These are phyloP conservation scores for Dolichallabes microphthalmus DNA, from an alignment of 2,113 vertebrate genomes.

Conservation along the genomic window DNA sequence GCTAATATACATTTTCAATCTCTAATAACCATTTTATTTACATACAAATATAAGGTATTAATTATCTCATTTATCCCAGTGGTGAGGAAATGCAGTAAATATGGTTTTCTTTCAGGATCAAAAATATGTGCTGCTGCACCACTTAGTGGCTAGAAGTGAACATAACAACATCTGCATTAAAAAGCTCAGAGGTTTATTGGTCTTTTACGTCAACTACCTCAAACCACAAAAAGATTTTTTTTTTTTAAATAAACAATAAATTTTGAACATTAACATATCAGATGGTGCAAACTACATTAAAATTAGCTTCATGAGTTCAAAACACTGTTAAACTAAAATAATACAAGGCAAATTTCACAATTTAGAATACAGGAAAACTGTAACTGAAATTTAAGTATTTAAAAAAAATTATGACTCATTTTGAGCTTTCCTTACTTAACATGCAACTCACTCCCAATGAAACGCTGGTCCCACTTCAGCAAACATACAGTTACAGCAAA, in stretches of 20 bases:
- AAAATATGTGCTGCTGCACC: background rate
- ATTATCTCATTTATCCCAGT: background rate
- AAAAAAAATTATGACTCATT: background rate
- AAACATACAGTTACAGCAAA: background rate
- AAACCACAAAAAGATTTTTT: background rate
- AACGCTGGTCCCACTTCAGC: background rate
- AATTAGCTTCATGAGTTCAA: background rate
- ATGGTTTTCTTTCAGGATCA: background rate
- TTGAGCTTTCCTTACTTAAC: background rate
- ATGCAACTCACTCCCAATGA: background rate
- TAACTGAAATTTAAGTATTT: background rate
- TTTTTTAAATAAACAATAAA: constrained; percentile 29
- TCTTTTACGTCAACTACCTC: constrained; percentile 26
- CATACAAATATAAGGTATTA: background rate
- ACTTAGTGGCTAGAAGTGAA: background rate
- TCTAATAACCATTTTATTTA: background rate
- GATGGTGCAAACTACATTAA: background rate
- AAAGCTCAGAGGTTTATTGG: constrained; percentile 43
- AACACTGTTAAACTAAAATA: background rate
- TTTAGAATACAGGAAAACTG: background rate
- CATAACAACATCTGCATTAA: background rate
- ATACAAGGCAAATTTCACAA: background rate
- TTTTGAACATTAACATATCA: background rate
- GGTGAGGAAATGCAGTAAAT: background rate
- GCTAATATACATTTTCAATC: background rate